phyloP scores from a whole-genome alignment of 2,113 vertebrate genomes.

The Sarotherodon lohbergeri region DNA sequence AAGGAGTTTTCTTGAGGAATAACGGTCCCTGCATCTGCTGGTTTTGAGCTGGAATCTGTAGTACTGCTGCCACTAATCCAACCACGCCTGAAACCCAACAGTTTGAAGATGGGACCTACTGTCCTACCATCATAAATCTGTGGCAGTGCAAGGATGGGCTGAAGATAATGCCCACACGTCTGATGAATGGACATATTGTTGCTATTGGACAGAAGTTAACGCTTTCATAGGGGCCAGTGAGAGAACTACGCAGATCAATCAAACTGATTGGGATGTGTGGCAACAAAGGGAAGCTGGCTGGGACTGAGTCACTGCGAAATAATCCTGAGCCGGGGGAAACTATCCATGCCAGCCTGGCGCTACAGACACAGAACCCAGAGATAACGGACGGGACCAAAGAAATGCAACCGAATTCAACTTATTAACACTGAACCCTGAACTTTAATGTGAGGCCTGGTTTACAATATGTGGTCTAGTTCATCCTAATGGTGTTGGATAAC shows the following conservation, averaged over 20 bases:
- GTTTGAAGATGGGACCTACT: not conserved
- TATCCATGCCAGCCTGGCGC: not conserved
- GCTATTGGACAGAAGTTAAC: accelerated
- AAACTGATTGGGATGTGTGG: not conserved
- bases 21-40: not conserved
- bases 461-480: not conserved
- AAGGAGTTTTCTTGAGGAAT: not conserved
- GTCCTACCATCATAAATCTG: not conserved
- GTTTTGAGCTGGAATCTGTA: not conserved
- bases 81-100: not conserved
- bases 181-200: not conserved
- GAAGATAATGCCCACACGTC: not conserved
- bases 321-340: not conserved
- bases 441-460: not conserved
- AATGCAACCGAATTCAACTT: not conserved
- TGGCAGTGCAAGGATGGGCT: not conserved
- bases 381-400: not conserved
- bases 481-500: not conserved
- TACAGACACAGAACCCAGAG: not conserved
- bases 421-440: not conserved
- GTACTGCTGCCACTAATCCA: not conserved
- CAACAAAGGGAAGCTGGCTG: not conserved
- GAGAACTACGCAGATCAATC: not conserved
- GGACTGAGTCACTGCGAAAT: not conserved
- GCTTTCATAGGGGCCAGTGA: accelerated